Percentiles rank a stretch among this genome's conserved stretches.
These are phyloP conservation scores for Ashinkailepas kermadecensis DNA, from an alignment of 2,888 invertebrate species.

Conservation along the genomic window DNA sequence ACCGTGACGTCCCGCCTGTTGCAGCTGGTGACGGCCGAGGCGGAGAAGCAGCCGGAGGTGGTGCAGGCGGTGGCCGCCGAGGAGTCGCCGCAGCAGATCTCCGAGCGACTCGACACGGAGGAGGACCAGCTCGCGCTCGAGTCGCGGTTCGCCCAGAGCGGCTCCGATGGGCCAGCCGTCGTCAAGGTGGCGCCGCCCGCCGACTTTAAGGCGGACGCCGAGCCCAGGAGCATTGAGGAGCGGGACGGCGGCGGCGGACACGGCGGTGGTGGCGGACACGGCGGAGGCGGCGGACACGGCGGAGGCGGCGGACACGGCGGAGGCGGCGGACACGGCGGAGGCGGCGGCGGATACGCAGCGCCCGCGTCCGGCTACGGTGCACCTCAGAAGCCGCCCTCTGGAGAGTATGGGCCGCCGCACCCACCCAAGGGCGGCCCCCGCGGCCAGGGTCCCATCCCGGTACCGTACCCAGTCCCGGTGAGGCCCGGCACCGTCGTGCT, in stretches of 20 bases:
- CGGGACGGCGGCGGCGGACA: neutral
- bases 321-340: neutral
- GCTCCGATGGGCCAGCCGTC: neutral
- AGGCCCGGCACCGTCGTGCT: slow-evolving; percentile 1
- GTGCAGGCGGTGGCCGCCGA: neutral
- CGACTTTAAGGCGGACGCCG: neutral
- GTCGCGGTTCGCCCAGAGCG: neutral
- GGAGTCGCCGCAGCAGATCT: neutral
- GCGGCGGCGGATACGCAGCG: neutral
- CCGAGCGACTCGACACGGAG: neutral
- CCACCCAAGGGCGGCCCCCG: slow-evolving; percentile 21
- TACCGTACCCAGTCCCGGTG: slow-evolving; percentile 6
- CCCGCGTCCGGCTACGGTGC: slow-evolving; percentile 6
- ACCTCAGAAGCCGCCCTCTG: neutral
- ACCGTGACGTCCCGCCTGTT: neutral
- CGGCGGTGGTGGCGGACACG: neutral
- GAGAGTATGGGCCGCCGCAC: slow-evolving; percentile 15
- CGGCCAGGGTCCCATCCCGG: slow-evolving; percentile 16
- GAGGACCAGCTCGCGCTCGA: slow-evolving; percentile 16
- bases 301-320: neutral
- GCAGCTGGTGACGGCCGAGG: neutral
- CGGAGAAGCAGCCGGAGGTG: neutral
- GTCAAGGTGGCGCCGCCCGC: neutral
- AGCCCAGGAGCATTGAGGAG: neutral
- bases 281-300: neutral